Evolutionary conservation across 2,888 invertebrate genomes (phyloP).

Genomic region (Cantharis rustica): DNA sequence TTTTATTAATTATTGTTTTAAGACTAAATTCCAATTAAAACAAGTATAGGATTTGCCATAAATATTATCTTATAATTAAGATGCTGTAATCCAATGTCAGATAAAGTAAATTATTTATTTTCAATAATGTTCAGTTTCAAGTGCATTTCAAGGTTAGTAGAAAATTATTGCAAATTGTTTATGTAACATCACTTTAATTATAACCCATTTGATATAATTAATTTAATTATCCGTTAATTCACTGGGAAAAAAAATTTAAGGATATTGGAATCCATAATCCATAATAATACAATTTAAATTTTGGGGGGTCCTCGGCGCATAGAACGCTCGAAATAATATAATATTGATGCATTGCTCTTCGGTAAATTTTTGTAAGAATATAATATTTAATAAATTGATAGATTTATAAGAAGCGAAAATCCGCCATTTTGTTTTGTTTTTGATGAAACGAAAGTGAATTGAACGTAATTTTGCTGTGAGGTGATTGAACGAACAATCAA

Average conservation of each 20-base stretch:
- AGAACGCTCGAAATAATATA: background rate
- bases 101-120: conserved; percentile 20
- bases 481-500: background rate
- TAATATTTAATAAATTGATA: background rate
- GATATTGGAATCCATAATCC: background rate
- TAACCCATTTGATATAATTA: background rate
- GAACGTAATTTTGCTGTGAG: background rate
- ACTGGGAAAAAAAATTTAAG: background rate
- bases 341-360: background rate
- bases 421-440: background rate
- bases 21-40: background rate
- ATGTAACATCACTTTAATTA: conserved; percentile 13
- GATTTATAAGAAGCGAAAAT: background rate
- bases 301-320: background rate
- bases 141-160: conserved; percentile 51
- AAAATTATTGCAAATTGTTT: conserved; percentile 16
- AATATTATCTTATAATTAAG: conserved; percentile 2
- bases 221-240: background rate
- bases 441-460: background rate
- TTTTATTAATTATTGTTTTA: background rate
- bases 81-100: conserved; percentile 8
- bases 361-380: background rate
- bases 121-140: conserved; percentile 46
- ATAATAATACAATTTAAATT: background rate
- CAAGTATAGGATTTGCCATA: background rate